Conservation (phyloP, 2,888 invertebrate genomes). For the Himalopsyche anomala region DNA sequence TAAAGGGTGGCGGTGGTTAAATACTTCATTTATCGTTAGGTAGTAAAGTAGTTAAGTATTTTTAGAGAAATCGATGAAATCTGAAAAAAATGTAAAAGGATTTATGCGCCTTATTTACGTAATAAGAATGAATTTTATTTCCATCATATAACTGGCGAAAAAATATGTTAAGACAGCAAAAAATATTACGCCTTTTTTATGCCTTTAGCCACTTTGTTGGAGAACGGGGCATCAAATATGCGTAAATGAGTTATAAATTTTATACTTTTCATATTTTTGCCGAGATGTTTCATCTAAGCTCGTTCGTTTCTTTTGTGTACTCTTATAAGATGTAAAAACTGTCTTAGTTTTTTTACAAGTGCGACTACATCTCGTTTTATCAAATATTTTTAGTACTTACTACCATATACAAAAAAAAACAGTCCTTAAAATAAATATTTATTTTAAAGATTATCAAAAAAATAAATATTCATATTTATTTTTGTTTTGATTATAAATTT, state of each 20-base stretch:
- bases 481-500: too few relatives aligned
- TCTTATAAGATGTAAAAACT: constrained; percentile 3
- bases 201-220: constrained; percentile 37
- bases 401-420: too few relatives aligned
- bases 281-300: constrained; percentile 32
- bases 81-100: constrained; percentile 8
- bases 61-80: constrained; percentile 16
- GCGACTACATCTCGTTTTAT: constrained; percentile 4
- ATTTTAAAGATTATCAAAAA: too few relatives aligned
- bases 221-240: constrained; percentile 35
- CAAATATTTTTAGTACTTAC: constrained; percentile 7
- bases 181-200: constrained; percentile 39
- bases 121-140: constrained; percentile 40
- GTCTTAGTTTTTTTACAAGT: constrained; percentile 31
- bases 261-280: constrained; percentile 31
- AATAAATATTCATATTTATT: too few relatives aligned
- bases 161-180: constrained; percentile 37
- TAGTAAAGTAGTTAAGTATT: background rate
- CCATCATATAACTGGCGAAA: constrained; percentile 12
- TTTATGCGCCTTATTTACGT: constrained; percentile 39
- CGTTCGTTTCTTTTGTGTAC: constrained; percentile 28
- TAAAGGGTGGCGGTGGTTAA: too few relatives aligned
- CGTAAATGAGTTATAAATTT: constrained; percentile 43
- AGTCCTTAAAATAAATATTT: too few relatives aligned
- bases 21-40: too few relatives aligned